phyloP scores from a whole-genome alignment of 2,888 invertebrate genomes.

The Mimumesa dahlbomi region DNA sequence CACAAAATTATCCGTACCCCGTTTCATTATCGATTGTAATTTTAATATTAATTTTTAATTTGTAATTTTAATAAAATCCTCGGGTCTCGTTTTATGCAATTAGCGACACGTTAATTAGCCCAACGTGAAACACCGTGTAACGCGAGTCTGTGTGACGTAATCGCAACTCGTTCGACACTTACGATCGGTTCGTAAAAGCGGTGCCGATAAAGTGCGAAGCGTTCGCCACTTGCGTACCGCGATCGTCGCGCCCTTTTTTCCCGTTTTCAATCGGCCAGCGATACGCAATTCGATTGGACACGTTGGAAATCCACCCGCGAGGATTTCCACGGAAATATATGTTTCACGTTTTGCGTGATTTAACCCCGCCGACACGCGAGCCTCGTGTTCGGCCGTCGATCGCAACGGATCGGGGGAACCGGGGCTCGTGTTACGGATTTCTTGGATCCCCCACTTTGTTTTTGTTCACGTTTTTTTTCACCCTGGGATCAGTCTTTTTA shows the following conservation, averaged over 20 bases:
- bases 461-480: too few relatives aligned
- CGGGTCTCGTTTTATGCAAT: too few relatives aligned
- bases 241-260: conserved; percentile 4
- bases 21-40: too few relatives aligned
- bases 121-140: conserved; percentile 20
- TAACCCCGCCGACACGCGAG: conserved; percentile 8
- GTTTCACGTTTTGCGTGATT: conserved; percentile 9
- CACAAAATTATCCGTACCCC: too few relatives aligned
- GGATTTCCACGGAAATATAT: conserved; percentile 26
- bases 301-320: conserved; percentile 40
- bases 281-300: conserved; percentile 38
- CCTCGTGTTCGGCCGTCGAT: conserved; percentile 5
- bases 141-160: conserved; percentile 48
- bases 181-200: conserved; percentile 39
- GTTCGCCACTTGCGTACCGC: conserved; percentile 17
- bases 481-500: not conserved
- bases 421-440: too few relatives aligned
- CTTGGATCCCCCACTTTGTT: not conserved
- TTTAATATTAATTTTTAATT: too few relatives aligned
- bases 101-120: conserved; percentile 45
- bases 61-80: too few relatives aligned
- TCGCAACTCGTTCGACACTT: conserved; percentile 46
- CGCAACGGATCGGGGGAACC: not conserved
- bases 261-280: conserved; percentile 25
- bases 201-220: conserved; percentile 37